A percentile compares a stretch with the other conserved stretches of the same genome.
phyloP scores from a whole-genome alignment of 2,888 invertebrate species.

The Heliconius erato region DNA sequence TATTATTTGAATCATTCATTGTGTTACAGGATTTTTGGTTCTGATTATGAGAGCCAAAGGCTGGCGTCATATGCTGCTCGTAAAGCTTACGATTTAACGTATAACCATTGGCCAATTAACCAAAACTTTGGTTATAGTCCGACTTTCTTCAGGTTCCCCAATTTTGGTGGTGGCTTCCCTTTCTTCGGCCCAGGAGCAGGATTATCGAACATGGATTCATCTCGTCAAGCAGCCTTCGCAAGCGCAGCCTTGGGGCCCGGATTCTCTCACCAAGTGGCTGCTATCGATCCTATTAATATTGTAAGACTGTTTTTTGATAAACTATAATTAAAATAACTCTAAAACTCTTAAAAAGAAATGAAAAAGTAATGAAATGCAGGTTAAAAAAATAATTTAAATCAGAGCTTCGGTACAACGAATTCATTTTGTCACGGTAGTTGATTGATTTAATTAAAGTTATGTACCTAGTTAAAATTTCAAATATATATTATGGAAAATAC shows the following conservation, averaged over 20 bases:
- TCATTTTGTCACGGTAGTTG: not conserved
- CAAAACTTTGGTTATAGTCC: constrained; percentile 62
- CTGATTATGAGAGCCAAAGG: constrained; percentile 68
- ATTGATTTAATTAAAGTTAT: constrained; percentile 5
- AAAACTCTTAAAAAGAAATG: not conserved
- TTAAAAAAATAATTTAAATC: not conserved
- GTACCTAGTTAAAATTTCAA: not conserved
- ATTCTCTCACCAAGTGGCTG: constrained; percentile 85
- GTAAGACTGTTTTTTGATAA: constrained; percentile 69
- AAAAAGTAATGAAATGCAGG: no score
- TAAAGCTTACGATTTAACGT: constrained; percentile 76
- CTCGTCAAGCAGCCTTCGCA: constrained; percentile 80
- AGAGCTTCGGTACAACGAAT: not conserved
- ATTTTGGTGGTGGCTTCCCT: constrained; percentile 56
- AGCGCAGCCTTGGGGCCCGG: constrained; percentile 84
- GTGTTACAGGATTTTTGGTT: constrained; percentile 73
- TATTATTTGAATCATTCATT: constrained; percentile 45
- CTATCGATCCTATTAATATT: constrained; percentile 86
- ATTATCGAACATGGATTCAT: constrained; percentile 54
- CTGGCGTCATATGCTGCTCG: constrained; percentile 73
- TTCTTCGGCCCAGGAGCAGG: constrained; percentile 56
- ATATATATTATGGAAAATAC: not conserved
- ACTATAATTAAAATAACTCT: not conserved
- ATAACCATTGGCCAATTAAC: constrained; percentile 59
- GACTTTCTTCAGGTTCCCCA: constrained; percentile 70